Evolutionary conservation across 1,140 invertebrate species (phyloP), one percentile per base, ranked within the genome.

Genomic region (Apis mellifera): DNA sequence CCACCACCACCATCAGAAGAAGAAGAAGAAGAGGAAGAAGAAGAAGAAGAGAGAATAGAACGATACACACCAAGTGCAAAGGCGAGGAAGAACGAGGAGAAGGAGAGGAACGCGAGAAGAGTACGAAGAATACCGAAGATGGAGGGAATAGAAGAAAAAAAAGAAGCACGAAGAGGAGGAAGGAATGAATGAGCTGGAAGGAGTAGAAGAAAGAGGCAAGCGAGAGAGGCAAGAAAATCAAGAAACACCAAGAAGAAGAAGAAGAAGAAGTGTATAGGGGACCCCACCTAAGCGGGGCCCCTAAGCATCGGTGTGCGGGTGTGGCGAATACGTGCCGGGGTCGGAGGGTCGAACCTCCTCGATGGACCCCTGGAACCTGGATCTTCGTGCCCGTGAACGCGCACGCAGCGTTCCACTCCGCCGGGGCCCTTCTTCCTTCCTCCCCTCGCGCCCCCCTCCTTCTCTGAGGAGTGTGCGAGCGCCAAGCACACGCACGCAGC

Each of bases 261-360:
- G 32, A 42, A 86, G 60, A 48, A 60, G 83, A 55, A 64, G 76
- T 64, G 76, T 87, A 83, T 79, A 84, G 75, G 85, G 65, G 84
- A 89, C 91, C 89, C 89, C 90, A 92, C 92, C 91, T 93, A 90
- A 92, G 90, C 84, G 86, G 86, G 89, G 89, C 84, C 88, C 84
- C 86, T 91, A 89, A 90, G 90, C 90, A 92, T 90, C 86, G 87
- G 84, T 93, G 91, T 89, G 92, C 93, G 92, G 93, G 93, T 94
- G 93, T 94, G 93, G 93, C 93, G 90, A 94, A 94, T 94, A 94
- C 93, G 92, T 93, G 92, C 92, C 90, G 91, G 90, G 93, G 93
- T 94, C 93, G 88, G 82, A 81, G 86, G 92, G 92, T 94, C 92
- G 91, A 90, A 91, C 86, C 89, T 79, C 86, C 89, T 79, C 89